phyloP scores from a whole-genome alignment of 1,140 invertebrate genomes.

The Drosophila mauritiana region DNA sequence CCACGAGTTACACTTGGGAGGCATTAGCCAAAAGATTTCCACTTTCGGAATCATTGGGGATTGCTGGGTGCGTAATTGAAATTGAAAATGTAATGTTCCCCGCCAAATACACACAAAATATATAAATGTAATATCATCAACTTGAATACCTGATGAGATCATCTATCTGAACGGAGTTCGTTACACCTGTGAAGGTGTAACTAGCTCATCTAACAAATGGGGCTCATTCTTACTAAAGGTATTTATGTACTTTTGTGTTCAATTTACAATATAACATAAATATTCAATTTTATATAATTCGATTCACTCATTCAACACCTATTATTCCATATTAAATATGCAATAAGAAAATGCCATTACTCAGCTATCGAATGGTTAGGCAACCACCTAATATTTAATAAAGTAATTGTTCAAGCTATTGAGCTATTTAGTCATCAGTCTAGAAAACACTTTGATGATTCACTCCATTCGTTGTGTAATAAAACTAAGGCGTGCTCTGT shows the following conservation, averaged over 20 bases:
- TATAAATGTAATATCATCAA: slow-evolving; percentile 14
- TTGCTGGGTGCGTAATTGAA: slow-evolving; percentile 40
- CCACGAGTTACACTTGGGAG: slow-evolving; percentile 63
- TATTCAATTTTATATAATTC: too few species aligned
- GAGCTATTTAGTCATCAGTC: slow-evolving; percentile 8
- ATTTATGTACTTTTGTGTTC: not conserved
- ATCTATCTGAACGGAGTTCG: slow-evolving; percentile 14
- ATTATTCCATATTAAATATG: not conserved
- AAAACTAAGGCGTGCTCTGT: slow-evolving; percentile 21
- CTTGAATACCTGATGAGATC: slow-evolving; percentile 34
- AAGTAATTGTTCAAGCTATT: slow-evolving; percentile 16
- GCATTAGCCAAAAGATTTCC: slow-evolving; percentile 51
- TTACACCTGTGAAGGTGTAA: slow-evolving; percentile 21
- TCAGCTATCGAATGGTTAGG: slow-evolving; percentile 1
- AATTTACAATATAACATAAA: too few species aligned
- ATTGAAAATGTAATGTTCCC: slow-evolving; percentile 23
- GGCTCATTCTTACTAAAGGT: not conserved
- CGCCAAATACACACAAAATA: not conserved
- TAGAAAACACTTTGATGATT: slow-evolving; percentile 12
- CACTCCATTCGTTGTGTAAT: slow-evolving; percentile 19
- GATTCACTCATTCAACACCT: not conserved
- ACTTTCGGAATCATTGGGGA: slow-evolving; percentile 15
- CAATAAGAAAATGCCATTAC: slow-evolving; percentile 2
- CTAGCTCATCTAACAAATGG: not conserved
- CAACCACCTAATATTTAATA: not conserved